Evolutionary conservation across 2,797 vertebrate species (phyloP), one percentile per base, ranked within the genome.

Genomic region (Fringilla coelebs): DNA sequence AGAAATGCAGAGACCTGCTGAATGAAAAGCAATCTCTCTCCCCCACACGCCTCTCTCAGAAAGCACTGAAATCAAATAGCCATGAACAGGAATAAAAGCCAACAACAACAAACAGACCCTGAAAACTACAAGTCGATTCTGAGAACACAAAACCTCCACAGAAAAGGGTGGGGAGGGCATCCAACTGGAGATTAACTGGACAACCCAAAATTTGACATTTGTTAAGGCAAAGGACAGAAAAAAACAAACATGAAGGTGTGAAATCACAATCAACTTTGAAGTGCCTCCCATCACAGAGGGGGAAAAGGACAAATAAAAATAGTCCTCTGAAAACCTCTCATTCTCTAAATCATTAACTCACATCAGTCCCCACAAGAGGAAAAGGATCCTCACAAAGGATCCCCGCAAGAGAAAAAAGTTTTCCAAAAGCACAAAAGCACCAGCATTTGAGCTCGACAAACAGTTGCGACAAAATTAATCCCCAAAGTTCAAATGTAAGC

Each of bases 81-180:
- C 68, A 72, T 31, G 70, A 79, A 93, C 85, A 93, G 67, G 48
- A 89, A 61, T 38, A 93, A 76, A 94, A 82, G 76, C 71, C 88
- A 95, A 72, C 14, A 86, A 68, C 45, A 95, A 90, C 73, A 90
- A 95, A 86, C 51, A 93, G 89, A 91, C 71, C 83, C 77, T 88
- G 60, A 76, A 90, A 93, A 79, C 9, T 73, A 29, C 71, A 94
- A 82, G 65, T 29, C 17, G 2, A 74, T 89, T 79, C 80, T 93
- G 74, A 87, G 58, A 88, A 71, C 10, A 81, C 14, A 85, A 83
- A 94, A 73, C 9, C 2, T 73, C 55, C 62, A 88, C 34, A 80
- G 63, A 49, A 87, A 71, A 87, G 45, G 10, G 41, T 45, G 24
- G 16, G 25, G 51, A 79, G 46, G 3, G 15, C 28, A 60, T 86